Percentiles rank a stretch among this genome's conserved stretches.
phyloP scores from a whole-genome alignment of 2,888 invertebrate species.

The Drosophila siamana region DNA sequence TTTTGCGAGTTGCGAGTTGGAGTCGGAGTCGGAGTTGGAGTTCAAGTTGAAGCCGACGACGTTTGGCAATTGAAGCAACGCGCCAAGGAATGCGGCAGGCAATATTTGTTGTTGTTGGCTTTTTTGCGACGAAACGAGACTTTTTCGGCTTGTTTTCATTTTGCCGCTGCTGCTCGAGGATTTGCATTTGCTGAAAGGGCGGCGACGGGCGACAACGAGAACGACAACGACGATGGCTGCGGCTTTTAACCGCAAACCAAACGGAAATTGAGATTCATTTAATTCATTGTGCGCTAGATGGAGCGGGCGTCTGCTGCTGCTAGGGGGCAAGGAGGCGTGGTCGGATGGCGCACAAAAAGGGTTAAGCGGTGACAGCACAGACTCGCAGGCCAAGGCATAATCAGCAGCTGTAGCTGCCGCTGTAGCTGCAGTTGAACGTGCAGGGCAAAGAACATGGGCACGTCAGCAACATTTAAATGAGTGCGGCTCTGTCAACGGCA shows the following conservation, averaged over 20 bases:
- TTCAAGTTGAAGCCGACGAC: conserved; percentile 21
- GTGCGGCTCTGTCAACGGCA: conserved; percentile 57
- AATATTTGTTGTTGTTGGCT: conserved; percentile 32
- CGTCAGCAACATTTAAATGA: conserved; percentile 74
- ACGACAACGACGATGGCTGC: conserved; percentile 52
- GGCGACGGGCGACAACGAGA: conserved; percentile 1
- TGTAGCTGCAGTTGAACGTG: neutral
- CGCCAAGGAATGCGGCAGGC: conserved; percentile 59
- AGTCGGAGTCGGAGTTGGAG: conserved; percentile 8
- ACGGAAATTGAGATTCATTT: conserved; percentile 82
- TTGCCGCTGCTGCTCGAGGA: conserved; percentile 55
- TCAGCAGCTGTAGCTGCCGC: conserved; percentile 47
- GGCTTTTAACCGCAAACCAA: conserved; percentile 81
- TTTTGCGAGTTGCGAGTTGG: too few species aligned
- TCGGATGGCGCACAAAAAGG: conserved; percentile 24
- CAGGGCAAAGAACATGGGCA: conserved; percentile 23
- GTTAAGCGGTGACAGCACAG: conserved; percentile 63
- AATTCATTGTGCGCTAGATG: conserved; percentile 69
- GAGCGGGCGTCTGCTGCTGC: conserved; percentile 4
- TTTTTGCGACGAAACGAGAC: conserved; percentile 18
- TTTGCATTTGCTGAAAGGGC: conserved; percentile 64
- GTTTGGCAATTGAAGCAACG: neutral
- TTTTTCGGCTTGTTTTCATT: conserved; percentile 74
- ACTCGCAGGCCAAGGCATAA: conserved; percentile 47
- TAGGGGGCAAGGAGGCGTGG: too few species aligned